Evolutionary conservation across 2,113 vertebrate species (phyloP).

Genomic region (Ptyas mucosa): DNA sequence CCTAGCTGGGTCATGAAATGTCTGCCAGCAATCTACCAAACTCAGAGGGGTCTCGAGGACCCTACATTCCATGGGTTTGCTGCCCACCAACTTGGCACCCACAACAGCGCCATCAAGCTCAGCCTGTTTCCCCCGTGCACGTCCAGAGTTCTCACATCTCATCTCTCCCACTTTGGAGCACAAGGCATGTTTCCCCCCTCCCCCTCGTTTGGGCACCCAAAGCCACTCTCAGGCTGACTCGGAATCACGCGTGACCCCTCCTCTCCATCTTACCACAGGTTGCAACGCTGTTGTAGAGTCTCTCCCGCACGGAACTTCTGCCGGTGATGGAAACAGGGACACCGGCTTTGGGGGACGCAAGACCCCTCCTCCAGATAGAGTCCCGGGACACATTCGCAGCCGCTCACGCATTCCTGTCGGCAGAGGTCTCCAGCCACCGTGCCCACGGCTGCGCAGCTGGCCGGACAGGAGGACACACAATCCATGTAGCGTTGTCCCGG

Average conservation of each 20-base stretch:
- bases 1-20: no score
- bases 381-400: constrained; percentile 78
- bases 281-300: constrained; percentile 78
- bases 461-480: constrained; percentile 82
- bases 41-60: no score
- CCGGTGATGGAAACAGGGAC: constrained; percentile 82
- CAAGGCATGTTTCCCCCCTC: not conserved
- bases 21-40: no score
- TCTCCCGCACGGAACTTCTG: constrained; percentile 73
- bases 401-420: constrained; percentile 79
- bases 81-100: no score
- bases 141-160: no score
- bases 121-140: no score
- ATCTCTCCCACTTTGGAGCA: not conserved
- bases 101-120: no score
- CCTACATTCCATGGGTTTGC: no score
- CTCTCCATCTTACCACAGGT: constrained; percentile 73
- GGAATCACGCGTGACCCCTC: accelerated
- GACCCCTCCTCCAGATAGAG: constrained; percentile 70
- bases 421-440: constrained; percentile 57
- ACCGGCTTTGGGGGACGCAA: constrained; percentile 72
- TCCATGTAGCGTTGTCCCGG: constrained; percentile 78
- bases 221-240: not conserved
- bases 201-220: not conserved
- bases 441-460: constrained; percentile 71